Percentiles rank a stretch among this genome's conserved stretches.
Conservation (phyloP, 2,888 invertebrate species). For the Gari tellinella region DNA sequence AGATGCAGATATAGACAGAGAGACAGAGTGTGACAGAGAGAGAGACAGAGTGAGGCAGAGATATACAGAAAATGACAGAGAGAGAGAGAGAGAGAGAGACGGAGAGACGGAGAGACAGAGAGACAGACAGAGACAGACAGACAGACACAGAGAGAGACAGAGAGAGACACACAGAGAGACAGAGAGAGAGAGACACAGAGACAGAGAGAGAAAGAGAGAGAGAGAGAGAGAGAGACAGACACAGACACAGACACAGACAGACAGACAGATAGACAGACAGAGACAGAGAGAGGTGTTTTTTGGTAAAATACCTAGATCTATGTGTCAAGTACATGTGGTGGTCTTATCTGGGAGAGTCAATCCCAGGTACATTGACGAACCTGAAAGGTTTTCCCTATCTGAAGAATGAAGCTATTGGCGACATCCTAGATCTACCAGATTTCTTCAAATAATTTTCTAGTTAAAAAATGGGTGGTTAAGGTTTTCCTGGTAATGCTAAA, state of each 20-base stretch:
- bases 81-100: background rate
- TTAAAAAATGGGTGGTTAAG: no score
- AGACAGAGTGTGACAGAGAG: background rate
- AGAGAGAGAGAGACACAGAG: background rate
- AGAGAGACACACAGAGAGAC: background rate
- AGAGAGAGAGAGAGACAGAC: constrained; percentile 1
- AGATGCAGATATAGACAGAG: no score
- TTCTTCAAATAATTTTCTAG: no score
- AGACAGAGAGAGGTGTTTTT: background rate
- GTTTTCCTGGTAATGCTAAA: no score
- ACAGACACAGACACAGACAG: background rate
- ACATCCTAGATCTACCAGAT: no score
- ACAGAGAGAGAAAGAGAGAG: background rate
- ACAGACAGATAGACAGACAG: no score
- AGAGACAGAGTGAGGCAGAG: background rate
- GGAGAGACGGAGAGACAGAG: background rate
- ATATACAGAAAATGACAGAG: background rate
- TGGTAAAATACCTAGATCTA: no score
- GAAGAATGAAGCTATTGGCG: no score
- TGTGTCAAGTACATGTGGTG: no score
- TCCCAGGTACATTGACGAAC: no score
- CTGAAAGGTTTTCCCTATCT: no score
- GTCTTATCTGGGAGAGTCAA: no score
- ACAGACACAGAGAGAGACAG: background rate
- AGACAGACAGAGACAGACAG: background rate